Conservation (phyloP, 2,113 vertebrate genomes). For the Dryoscopus gambensis region DNA sequence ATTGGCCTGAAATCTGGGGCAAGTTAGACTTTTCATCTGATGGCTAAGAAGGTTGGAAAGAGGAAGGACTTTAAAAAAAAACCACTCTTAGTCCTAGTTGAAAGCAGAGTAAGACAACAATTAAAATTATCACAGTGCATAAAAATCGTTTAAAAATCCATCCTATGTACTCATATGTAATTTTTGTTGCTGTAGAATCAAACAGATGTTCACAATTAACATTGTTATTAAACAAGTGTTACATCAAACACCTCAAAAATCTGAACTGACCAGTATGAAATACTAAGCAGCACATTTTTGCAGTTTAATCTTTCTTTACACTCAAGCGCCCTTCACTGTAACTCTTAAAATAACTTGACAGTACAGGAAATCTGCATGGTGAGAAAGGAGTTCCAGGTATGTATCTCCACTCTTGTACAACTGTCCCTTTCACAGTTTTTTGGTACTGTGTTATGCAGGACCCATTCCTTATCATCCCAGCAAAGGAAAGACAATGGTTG, state of each 20-base stretch:
- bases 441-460: accelerated
- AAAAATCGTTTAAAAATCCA: neutral
- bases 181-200: neutral
- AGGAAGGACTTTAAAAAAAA: neutral
- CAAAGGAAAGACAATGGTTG: neutral
- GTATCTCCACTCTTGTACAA: neutral
- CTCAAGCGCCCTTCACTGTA: neutral
- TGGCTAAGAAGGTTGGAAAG: neutral
- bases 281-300: neutral
- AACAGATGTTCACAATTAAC: neutral
- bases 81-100: neutral
- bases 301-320: neutral
- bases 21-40: neutral
- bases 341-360: neutral
- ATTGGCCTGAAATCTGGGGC: neutral
- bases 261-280: neutral
- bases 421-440: neutral
- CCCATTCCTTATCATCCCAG: neutral
- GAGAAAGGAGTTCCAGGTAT: neutral
- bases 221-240: neutral
- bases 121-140: neutral
- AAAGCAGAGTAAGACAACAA: neutral
- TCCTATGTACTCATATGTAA: neutral
- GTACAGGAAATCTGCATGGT: neutral
- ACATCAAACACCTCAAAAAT: neutral